Evolutionary conservation across 2,797 vertebrate genomes (phyloP), one percentile per base, ranked within the genome.

Genomic region (Rhynchotus rufescens): DNA sequence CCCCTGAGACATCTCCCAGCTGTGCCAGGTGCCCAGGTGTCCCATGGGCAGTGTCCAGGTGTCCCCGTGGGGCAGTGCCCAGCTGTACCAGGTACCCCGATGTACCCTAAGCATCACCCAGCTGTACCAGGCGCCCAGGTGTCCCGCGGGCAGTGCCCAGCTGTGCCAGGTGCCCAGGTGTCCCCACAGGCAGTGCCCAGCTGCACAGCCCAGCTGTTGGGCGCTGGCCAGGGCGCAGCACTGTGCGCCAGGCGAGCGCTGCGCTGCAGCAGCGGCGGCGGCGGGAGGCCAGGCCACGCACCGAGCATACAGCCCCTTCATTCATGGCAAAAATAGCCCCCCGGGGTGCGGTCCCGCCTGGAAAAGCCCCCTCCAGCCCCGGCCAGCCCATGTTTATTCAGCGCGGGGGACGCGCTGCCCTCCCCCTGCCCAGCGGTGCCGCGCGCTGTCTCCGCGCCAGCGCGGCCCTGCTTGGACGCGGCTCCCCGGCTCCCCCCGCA

Each of bases 321-420:
- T 95, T 97, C 95, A 97, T 89, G 36, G 89, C 92, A 92, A 93
- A 96, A 94, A 93, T 93, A 96, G 92, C 80, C 93, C 92, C 85
- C 91, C 32, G 9, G 95, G 96, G 94, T 94, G 96, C 94, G 96
- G 94, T 80, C 61, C 93, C 69, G 80, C 78, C 93, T 95, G 88
- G 95, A 95, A 93, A 95, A 96, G 93, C 87, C 94, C 94, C 94
- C 84, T 93, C 86, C 86, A 84, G 86, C 84, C 78, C 57, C 2
- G 13, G 68, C 88, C 86, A 92, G 85, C 67, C 91, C 82, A 77
- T 94, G 84, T 96, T 96, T 95, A 94, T 90, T 95, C 89, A 96
- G 16, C 9, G 13, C 60, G 61, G 84, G 68, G 60, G 36, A 88
- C 17, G 5, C 36, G 3, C 36, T 94, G 89, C 88, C 80, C 75